These are phyloP conservation scores for Hanleya hanleyi DNA, from an alignment of 2,888 invertebrate species.

Conservation along the genomic window DNA sequence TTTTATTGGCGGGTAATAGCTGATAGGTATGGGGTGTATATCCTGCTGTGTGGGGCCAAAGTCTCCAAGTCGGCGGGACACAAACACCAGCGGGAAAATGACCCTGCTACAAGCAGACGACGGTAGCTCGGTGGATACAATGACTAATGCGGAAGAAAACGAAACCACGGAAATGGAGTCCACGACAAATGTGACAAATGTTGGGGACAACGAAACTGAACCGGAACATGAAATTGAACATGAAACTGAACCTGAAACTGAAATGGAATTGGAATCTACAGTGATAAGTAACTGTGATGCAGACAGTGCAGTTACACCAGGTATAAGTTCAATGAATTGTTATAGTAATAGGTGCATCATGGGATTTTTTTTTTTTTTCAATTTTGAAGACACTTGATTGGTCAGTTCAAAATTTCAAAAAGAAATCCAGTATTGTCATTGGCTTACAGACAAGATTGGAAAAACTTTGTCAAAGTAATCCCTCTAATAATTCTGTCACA, in stretches of 20 bases:
- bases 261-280: background rate
- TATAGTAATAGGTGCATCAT: no score
- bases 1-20: no score
- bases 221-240: no score
- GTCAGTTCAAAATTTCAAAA: no score
- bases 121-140: background rate
- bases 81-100: constrained; percentile 7
- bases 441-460: no score
- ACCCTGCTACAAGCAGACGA: background rate
- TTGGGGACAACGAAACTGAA: background rate
- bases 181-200: background rate
- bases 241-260: no score
- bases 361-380: no score
- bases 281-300: background rate
- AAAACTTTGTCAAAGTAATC: no score
- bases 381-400: no score
- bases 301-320: background rate
- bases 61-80: background rate
- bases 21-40: background rate
- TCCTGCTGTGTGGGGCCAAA: background rate
- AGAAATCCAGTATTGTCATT: no score
- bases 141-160: constrained; percentile 5
- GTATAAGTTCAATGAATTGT: no score
- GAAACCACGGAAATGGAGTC: background rate
- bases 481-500: no score